Base-by-base conservation (phyloP, 2,797 vertebrate species). In the Xerus rutilus region DNA sequence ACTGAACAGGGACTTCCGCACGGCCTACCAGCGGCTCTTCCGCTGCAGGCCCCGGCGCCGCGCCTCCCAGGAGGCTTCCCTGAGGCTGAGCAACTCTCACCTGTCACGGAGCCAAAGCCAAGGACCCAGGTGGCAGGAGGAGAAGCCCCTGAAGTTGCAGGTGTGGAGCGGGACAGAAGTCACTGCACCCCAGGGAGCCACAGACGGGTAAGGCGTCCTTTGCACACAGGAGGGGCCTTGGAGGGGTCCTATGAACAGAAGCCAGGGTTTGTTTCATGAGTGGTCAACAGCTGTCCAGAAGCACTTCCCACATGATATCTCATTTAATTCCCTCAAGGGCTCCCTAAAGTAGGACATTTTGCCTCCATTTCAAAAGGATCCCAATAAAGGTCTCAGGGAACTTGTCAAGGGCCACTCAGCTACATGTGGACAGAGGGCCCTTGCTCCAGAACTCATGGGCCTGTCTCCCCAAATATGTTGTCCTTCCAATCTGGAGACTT, bases 1-100 rank as follows among this genome's bases (percentile, higher is more conserved):
- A 0, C 98, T 99, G 62, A 99, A 99, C 98, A 99, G 99, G 85
- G 99, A 99, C 98, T 99, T 99, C 97, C 99, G 99, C 85, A 98
- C 98, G 11, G 99, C 99, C 0, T 99, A 99, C 97, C 97, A 98
- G 25, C 98, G 98, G 89, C 96, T 99, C 92, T 98, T 99, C 95
- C 98, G 77, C 96, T 99, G 98, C 96, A 74, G 97, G 67, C 95
- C 97, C 73, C 94, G 91, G 0, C 65, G 97, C 89, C 92, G 39
- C 17, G 6, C n/a, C 64, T 86, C 78, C 76, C 94, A 20, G 0
- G 97, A 96, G 18, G 9, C 35, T 0, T 84, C 96, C 21, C 93
- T 98, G 65, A 96, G 96, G 43, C 11, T 76, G 6, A 15, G 10
- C 18, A 84, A 94, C 83, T 94, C 97, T 7, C 92, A 95, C 73